Conservation (phyloP, 2,113 vertebrate genomes). For the Syngnathoides biaculeatus region DNA sequence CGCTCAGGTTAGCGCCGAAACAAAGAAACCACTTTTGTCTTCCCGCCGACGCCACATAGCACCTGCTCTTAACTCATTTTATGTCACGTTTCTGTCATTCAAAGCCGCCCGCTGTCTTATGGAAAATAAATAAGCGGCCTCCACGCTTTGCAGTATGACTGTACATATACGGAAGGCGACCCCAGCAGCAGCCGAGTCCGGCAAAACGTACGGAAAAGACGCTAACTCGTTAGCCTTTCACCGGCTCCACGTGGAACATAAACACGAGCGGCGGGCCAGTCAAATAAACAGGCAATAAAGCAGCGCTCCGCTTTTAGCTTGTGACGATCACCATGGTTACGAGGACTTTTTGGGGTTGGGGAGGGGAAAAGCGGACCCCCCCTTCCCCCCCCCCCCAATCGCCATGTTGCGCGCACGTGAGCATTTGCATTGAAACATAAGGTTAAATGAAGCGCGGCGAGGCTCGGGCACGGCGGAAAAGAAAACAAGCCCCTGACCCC, state of each 20-base stretch:
- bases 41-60: no score
- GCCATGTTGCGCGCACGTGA: conserved; percentile 66
- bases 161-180: neutral
- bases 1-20: neutral
- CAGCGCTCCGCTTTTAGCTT: conserved; percentile 35
- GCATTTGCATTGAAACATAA: conserved; percentile 75
- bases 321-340: conserved; percentile 50
- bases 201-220: conserved; percentile 14
- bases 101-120: neutral
- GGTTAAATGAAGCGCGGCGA: conserved; percentile 71
- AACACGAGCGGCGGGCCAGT: conserved; percentile 20
- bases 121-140: neutral
- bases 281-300: conserved; percentile 57
- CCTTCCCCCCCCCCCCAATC: neutral
- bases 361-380: conserved; percentile 36
- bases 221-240: conserved; percentile 16
- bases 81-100: neutral
- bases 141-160: neutral
- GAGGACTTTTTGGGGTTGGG: neutral
- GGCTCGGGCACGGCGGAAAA: conserved; percentile 58
- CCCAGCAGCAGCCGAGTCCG: neutral
- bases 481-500: conserved; percentile 57
- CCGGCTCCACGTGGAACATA: conserved; percentile 34
- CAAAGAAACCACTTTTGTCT: neutral
- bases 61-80: neutral